A percentile compares a stretch with the other conserved stretches of the same genome.
Conservation (phyloP, 2,113 vertebrate genomes). For the Heteronetta atricapilla region DNA sequence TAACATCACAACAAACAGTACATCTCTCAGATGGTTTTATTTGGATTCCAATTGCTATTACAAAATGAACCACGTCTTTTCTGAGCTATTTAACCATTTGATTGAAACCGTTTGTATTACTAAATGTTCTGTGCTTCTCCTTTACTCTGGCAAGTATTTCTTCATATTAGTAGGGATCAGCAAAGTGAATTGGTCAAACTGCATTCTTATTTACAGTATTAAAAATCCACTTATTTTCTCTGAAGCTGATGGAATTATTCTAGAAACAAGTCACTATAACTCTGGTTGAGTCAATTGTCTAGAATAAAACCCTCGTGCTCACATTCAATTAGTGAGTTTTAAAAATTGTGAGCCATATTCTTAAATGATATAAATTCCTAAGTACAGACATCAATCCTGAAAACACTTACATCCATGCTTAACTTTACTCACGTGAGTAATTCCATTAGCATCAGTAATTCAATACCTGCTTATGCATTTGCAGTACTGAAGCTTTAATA, state of each 20-base stretch:
- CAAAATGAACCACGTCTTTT: neutral
- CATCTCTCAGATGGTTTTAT: neutral
- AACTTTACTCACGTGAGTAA: slow-evolving; percentile 70
- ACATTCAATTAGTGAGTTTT: slow-evolving; percentile 58
- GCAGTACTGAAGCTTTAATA: slow-evolving; percentile 49
- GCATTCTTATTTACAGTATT: slow-evolving; percentile 38
- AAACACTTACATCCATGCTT: slow-evolving; percentile 40
- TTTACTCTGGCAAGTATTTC: slow-evolving; percentile 43
- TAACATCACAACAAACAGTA: neutral
- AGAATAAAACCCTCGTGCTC: slow-evolving; percentile 33
- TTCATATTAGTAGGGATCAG: neutral
- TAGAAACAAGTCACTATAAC: slow-evolving; percentile 10
- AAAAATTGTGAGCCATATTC: slow-evolving; percentile 36
- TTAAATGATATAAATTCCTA: slow-evolving; percentile 50
- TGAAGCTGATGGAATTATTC: slow-evolving; percentile 17
- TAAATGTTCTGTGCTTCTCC: slow-evolving; percentile 34
- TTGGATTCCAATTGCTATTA: slow-evolving; percentile 26
- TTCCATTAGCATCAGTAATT: slow-evolving; percentile 70
- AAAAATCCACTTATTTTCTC: neutral
- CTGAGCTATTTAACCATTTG: neutral
- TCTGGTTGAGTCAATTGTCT: slow-evolving; percentile 21
- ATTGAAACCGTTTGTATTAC: slow-evolving; percentile 38
- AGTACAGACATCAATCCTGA: slow-evolving; percentile 58
- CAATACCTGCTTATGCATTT: slow-evolving; percentile 63
- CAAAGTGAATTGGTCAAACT: slow-evolving; percentile 22